phyloP scores from a whole-genome alignment of 2,113 vertebrate species.

The Bubo bubo region DNA sequence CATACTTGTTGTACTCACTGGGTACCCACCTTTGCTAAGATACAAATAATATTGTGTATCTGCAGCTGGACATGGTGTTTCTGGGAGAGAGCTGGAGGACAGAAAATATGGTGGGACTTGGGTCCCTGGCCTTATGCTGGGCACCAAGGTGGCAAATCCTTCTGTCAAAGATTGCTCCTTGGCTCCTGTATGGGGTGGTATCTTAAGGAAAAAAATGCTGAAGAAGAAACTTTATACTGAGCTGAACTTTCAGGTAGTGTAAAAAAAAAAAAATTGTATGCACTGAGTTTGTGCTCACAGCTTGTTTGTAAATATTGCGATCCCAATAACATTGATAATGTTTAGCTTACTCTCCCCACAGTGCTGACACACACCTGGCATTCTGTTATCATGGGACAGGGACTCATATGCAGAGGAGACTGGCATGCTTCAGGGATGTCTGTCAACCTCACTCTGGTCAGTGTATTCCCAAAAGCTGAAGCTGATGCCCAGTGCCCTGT shows the following conservation, averaged over 20 bases:
- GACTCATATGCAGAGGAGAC: not conserved
- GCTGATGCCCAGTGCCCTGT: not conserved
- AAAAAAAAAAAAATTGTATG: not conserved
- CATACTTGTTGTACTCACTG: not conserved
- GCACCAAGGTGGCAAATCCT: not conserved
- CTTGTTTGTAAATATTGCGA: not conserved
- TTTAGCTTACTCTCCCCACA: not conserved
- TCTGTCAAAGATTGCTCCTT: not conserved
- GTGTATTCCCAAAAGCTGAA: not conserved
- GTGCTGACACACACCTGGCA: not conserved
- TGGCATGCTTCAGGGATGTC: not conserved
- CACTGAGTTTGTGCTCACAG: not conserved
- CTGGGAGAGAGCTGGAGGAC: not conserved
- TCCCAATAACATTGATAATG: not conserved
- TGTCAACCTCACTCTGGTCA: not conserved
- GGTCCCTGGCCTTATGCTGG: fast-evolving
- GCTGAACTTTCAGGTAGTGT: not conserved
- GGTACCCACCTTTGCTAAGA: not conserved
- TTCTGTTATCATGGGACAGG: not conserved
- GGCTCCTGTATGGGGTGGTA: not conserved
- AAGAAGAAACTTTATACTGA: not conserved
- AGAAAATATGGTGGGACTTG: not conserved
- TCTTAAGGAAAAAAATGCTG: not conserved
- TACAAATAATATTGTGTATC: not conserved
- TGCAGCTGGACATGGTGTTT: not conserved